Percentiles rank a stretch among this genome's conserved stretches.
Conservation (phyloP, 64 coral and sea anemone genomes). For the Dendrophyllia cribrosa region DNA sequence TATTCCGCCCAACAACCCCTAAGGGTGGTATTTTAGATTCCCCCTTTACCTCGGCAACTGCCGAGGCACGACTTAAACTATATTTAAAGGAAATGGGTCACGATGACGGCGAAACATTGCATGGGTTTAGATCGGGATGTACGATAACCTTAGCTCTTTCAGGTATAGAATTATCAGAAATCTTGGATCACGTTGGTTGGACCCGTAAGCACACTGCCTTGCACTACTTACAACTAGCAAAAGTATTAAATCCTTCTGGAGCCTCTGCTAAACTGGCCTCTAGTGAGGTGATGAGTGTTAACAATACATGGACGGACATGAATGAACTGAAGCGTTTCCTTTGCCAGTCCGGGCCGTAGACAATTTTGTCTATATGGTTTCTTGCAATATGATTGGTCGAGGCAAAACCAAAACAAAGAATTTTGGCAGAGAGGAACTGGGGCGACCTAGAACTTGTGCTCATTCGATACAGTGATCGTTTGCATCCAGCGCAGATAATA, state of each 20-base stretch:
- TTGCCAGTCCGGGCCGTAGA: no score
- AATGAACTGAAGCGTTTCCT: constrained; percentile 48
- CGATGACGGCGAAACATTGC: constrained; percentile 20
- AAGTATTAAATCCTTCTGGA: constrained; percentile 28
- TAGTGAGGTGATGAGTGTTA: neutral
- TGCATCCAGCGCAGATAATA: no score
- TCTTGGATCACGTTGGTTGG: constrained; percentile 53
- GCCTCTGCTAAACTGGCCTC: neutral
- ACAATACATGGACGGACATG: constrained; percentile 14
- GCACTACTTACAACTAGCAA: constrained; percentile 36
- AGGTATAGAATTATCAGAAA: constrained; percentile 35
- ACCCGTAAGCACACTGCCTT: constrained; percentile 25
- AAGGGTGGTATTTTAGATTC: constrained; percentile 21
- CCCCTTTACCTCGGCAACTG: constrained; percentile 23
- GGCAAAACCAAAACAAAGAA: no score
- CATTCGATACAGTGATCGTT: no score
- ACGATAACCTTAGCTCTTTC: constrained; percentile 37
- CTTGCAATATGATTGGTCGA: no score
- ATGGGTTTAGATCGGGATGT: constrained; percentile 37
- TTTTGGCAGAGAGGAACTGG: no score
- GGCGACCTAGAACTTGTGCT: no score
- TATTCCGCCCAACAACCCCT: constrained; percentile 46
- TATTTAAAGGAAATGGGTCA: constrained; percentile 48
- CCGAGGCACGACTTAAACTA: constrained; percentile 46
- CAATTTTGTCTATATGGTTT: no score